phyloP scores from a whole-genome alignment of 2,797 vertebrate genomes.

The Coilia nasus region DNA sequence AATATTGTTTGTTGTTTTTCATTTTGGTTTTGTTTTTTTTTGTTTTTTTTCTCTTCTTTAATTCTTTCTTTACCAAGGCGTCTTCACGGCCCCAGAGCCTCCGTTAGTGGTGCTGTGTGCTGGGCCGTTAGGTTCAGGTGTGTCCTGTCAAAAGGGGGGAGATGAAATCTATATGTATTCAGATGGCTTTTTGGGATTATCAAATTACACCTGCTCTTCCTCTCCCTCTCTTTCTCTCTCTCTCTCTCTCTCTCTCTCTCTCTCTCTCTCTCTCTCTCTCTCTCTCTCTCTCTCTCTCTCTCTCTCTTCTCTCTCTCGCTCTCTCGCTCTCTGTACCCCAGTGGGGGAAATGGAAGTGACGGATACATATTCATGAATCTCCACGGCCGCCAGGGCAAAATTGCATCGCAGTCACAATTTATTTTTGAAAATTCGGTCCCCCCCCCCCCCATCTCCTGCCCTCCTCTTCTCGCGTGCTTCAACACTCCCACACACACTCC shows the following conservation, averaged over 20 bases:
- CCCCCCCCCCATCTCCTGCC: neutral
- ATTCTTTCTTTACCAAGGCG: neutral
- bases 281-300: too few species aligned
- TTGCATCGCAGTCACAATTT: constrained; percentile 48
- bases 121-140: too few species aligned
- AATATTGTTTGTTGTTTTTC: neutral
- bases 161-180: neutral
- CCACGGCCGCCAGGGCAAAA: constrained; percentile 30
- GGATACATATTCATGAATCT: constrained; percentile 56
- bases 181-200: constrained; percentile 42
- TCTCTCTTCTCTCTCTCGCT: too few species aligned
- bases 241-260: constrained; percentile 64
- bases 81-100: neutral
- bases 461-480: constrained; percentile 27
- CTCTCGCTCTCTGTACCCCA: constrained; percentile 35
- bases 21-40: neutral
- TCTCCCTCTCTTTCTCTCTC: constrained; percentile 57
- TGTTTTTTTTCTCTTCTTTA: neutral
- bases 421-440: constrained; percentile 42
- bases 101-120: neutral
- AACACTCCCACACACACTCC: neutral
- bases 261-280: constrained; percentile 59
- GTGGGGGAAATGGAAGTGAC: constrained; percentile 39
- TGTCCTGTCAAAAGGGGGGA: too few species aligned
- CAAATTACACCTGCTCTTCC: constrained; percentile 41